Evolutionary conservation across 2,797 vertebrate genomes (phyloP), one percentile per base, ranked within the genome.

Genomic region (Fistularia commersonii): DNA sequence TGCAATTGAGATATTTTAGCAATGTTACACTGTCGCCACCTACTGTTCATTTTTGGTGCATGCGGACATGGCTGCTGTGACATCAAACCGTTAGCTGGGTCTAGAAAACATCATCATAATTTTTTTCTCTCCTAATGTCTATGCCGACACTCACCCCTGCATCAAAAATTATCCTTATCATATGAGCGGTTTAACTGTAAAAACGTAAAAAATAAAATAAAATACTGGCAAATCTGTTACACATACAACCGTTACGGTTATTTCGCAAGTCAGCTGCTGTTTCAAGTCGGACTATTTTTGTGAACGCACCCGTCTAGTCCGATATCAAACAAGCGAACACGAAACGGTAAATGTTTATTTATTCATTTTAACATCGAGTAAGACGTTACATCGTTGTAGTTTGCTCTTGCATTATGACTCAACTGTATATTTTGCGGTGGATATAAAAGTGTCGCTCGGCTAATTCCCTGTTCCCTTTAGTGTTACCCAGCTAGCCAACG

Each of bases 231-330:
- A 23, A 23, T 4, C 23, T 23, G 23, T 23, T 23, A 23, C 23
- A 23, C 4, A 23, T 23, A 23, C 23, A 23, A 23, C 23, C 4
- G 23, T 4, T 8, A 0, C 1, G 32, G 11, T 8, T 38, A 42
- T 3, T 43, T 33, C 50, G 3, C 11, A 2, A 1, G 13, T 36
- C 5, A 0, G 3, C 44, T 11, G 6, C 7, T 66, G 76, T 80
- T 83, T 86, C 74, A 32, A 48, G 49, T 55, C 83, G 87, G 74
- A 7, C 32, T 85, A 59, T 87, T 85, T 72, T 81, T 78, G 58
- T 49, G 11, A 46, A 61, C 74, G 83, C 8, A 85, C 83, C 51
- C 11, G 43, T 57, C 37, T 75, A 45, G 48, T 41, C 58, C 64
- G 35, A 39, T 7, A 48, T 45, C 42, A 43, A 38, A 56, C 23